Percentiles rank a stretch among this genome's conserved stretches.
phyloP scores from a whole-genome alignment of 2,113 vertebrate genomes.

The Lates calcarifer region DNA sequence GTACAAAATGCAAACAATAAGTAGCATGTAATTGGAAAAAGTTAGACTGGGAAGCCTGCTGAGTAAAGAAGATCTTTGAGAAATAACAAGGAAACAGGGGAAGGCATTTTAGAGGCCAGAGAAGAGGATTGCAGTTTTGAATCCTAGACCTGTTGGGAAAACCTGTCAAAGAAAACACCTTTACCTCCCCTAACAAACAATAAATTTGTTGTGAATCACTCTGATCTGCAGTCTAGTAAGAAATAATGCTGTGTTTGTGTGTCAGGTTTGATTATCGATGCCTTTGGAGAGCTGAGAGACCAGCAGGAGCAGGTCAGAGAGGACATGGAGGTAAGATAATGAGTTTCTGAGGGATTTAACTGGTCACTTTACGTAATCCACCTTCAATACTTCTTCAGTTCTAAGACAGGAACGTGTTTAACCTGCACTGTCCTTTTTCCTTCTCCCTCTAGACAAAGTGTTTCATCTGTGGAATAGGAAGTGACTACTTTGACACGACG shows the following conservation, averaged over 20 bases:
- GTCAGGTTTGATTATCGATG: slow-evolving; percentile 93
- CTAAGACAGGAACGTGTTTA: not conserved
- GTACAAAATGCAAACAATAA: no score
- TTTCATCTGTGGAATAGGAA: slow-evolving; percentile 96
- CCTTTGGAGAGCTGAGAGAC: slow-evolving; percentile 93
- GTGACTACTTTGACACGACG: slow-evolving; percentile 94
- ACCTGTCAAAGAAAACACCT: not conserved
- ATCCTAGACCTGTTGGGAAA: not conserved
- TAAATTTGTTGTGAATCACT: not conserved
- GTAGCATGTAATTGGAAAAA: no score
- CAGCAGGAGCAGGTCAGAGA: slow-evolving; percentile 95
- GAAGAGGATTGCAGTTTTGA: not conserved
- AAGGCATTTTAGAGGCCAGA: not conserved
- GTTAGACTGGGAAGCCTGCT: not conserved
- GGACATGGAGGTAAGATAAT: slow-evolving; percentile 92
- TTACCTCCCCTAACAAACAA: not conserved
- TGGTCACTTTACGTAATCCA: not conserved
- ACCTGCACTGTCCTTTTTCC: slow-evolving; percentile 5
- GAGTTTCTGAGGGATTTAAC: not conserved
- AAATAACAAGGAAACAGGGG: not conserved
- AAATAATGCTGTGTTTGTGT: slow-evolving; percentile 10
- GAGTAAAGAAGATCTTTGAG: not conserved
- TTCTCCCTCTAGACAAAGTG: slow-evolving; percentile 89
- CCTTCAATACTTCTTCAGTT: not conserved
- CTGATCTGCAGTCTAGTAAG: not conserved